phyloP scores from a whole-genome alignment of 2,113 vertebrate species.

The Dasyornis broadbenti region DNA sequence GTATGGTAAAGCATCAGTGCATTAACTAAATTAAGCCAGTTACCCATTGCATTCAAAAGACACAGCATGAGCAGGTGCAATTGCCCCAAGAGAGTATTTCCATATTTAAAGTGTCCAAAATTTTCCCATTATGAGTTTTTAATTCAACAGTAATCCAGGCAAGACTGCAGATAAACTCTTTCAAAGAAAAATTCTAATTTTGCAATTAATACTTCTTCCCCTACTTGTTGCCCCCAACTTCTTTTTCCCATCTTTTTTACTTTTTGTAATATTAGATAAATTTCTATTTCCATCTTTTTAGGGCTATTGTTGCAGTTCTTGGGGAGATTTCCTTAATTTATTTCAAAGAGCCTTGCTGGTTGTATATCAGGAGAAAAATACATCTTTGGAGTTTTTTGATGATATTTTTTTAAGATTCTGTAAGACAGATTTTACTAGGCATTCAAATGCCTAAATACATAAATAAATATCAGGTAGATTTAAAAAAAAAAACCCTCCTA shows the following conservation, averaged over 20 bases:
- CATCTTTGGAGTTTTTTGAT: background rate
- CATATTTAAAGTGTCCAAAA: background rate
- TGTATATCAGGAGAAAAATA: background rate
- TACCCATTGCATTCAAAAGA: background rate
- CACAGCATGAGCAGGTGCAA: background rate
- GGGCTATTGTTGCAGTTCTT: background rate
- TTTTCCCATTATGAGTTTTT: background rate
- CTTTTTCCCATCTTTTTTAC: background rate
- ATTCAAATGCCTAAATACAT: background rate
- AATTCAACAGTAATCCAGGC: background rate
- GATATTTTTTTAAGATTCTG: background rate
- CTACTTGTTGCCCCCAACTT: rapidly evolving
- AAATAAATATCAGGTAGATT: background rate
- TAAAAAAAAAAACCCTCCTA: background rate
- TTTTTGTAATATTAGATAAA: background rate
- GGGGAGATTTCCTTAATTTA: background rate
- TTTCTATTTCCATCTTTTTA: background rate
- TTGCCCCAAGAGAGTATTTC: background rate
- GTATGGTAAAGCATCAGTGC: background rate
- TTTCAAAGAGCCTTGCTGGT: background rate
- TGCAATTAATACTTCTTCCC: background rate
- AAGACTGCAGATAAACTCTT: background rate
- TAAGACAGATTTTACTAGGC: background rate
- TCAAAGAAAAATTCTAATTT: background rate
- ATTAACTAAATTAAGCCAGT: background rate